Evolutionary conservation across 2,888 invertebrate species (phyloP).

Genomic region (Eledone cirrhosa): DNA sequence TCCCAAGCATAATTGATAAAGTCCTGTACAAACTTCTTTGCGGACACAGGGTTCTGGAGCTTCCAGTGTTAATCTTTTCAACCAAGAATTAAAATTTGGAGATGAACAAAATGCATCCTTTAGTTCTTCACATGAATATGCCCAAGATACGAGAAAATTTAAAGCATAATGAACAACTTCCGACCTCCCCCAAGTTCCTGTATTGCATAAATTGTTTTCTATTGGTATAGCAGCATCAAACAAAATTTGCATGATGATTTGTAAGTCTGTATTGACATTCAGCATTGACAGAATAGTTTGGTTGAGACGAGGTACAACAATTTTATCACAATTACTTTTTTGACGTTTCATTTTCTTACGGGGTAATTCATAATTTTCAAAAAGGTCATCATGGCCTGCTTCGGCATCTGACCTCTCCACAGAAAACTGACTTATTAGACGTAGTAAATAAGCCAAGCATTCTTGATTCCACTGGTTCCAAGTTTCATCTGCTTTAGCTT

Average conservation of each 20-base stretch:
- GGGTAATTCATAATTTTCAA: slow-evolving; percentile 58
- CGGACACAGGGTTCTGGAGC: slow-evolving; percentile 92
- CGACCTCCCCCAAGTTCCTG: slow-evolving; percentile 91
- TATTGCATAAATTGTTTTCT: slow-evolving; percentile 79
- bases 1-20: slow-evolving; percentile 87
- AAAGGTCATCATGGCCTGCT: slow-evolving; percentile 57
- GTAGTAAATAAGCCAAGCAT: slow-evolving; percentile 85
- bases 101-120: slow-evolving; percentile 78
- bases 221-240: slow-evolving; percentile 82
- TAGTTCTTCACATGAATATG: slow-evolving; percentile 85
- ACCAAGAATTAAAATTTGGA: slow-evolving; percentile 77
- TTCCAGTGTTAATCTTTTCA: slow-evolving; percentile 85
- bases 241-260: slow-evolving; percentile 84
- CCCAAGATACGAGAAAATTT: slow-evolving; percentile 91
- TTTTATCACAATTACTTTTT: slow-evolving; percentile 71
- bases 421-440: slow-evolving; percentile 86
- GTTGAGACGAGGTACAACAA: slow-evolving; percentile 78
- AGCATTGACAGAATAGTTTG: slow-evolving; percentile 82
- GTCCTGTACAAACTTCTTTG: slow-evolving; percentile 88
- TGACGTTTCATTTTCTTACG: slow-evolving; percentile 57
- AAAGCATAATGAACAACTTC: slow-evolving; percentile 92
- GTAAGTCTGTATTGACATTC: slow-evolving; percentile 83
- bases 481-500: slow-evolving; percentile 75
- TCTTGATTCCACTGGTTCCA: slow-evolving; percentile 92
- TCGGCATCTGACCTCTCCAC: slow-evolving; percentile 69